phyloP scores from a whole-genome alignment of 2,797 vertebrate genomes.

The Glossophaga mutica region DNA sequence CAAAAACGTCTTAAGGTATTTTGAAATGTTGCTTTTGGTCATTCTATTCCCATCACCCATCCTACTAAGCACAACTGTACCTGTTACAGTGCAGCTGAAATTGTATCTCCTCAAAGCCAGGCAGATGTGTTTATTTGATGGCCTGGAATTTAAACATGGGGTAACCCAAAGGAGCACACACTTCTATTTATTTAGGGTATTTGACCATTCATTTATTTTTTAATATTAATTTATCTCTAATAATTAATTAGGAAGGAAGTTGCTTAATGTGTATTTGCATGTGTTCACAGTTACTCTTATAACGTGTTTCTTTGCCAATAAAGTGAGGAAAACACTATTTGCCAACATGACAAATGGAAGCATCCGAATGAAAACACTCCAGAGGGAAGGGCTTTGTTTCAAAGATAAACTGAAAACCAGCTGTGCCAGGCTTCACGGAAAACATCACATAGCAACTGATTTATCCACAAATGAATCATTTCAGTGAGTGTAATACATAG shows the following conservation, averaged over 20 bases:
- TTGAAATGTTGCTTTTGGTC: not conserved
- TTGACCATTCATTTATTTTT: not conserved
- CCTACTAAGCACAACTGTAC: not conserved
- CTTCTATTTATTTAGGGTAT: not conserved
- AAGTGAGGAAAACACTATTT: slow-evolving; percentile 36
- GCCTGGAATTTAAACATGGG: not conserved
- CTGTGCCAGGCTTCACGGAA: slow-evolving; percentile 46
- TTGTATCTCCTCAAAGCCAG: not conserved
- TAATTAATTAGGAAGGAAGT: not conserved
- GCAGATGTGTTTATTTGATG: not conserved
- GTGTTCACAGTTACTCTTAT: not conserved
- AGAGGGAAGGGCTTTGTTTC: slow-evolving; percentile 40
- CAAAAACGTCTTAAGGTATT: not conserved
- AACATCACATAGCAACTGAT: slow-evolving; percentile 24
- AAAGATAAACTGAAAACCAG: slow-evolving; percentile 56
- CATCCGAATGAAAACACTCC: slow-evolving; percentile 42
- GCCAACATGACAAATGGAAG: slow-evolving; percentile 54
- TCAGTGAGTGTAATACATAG: not conserved
- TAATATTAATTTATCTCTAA: not conserved
- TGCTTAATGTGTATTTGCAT: not conserved
- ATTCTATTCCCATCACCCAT: not conserved
- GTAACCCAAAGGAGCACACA: not conserved
- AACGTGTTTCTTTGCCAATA: not conserved
- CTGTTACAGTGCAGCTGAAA: not conserved
- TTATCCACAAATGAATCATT: slow-evolving; percentile 55